Evolutionary conservation across 2,797 vertebrate species (phyloP).

Genomic region (Tachyglossus aculeatus): DNA sequence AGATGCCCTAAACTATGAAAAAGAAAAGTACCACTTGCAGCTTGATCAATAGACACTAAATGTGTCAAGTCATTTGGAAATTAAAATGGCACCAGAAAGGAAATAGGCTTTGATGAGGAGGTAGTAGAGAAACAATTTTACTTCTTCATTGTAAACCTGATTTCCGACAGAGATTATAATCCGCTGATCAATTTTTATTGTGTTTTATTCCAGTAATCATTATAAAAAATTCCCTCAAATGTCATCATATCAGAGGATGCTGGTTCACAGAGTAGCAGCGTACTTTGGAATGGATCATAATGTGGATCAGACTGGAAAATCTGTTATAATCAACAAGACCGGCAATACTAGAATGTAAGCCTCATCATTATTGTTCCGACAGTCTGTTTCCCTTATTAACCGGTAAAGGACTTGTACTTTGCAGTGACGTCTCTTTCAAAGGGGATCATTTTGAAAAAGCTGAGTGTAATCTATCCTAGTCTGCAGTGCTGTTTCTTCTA

Average conservation of each 20-base stretch:
- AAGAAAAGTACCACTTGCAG: constrained; percentile 13
- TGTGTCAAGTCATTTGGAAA: constrained; percentile 1
- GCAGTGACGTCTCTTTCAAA: neutral
- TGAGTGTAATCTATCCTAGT: constrained; percentile 2
- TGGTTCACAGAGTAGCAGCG: constrained; percentile 93
- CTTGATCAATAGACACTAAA: constrained; percentile 23
- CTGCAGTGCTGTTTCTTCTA: neutral
- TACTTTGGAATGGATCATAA: constrained; percentile 98
- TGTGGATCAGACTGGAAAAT: constrained; percentile 97
- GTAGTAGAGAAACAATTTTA: neutral
- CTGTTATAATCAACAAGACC: constrained; percentile 95
- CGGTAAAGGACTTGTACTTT: constrained; percentile 35
- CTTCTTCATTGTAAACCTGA: neutral
- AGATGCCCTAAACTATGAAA: neutral
- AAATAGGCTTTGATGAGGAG: neutral
- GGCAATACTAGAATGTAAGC: constrained; percentile 93
- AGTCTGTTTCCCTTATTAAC: constrained; percentile 8
- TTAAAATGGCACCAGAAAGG: neutral
- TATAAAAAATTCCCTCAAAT: constrained; percentile 98
- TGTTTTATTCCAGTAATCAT: constrained; percentile 77
- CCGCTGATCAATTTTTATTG: neutral
- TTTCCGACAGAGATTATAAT: neutral
- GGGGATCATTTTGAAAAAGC: constrained; percentile 3
- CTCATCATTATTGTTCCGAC: neutral
- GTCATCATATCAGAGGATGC: constrained; percentile 96